Evolutionary conservation across 2,113 vertebrate species (phyloP).

Genomic region (Microcebus ravelobensis): DNA sequence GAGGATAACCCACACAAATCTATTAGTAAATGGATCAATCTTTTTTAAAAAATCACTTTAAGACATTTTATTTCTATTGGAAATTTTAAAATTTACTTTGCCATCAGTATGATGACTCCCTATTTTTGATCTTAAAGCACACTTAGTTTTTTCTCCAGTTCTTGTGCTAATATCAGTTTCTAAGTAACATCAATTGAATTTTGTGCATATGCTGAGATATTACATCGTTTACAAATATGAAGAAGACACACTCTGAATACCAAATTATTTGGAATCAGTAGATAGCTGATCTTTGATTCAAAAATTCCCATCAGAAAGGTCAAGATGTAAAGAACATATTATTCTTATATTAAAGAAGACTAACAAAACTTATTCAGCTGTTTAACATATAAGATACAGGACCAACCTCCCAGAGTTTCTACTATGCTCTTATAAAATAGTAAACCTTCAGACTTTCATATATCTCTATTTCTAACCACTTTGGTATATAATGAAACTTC

Average conservation of each 20-base stretch:
- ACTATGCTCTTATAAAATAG: background rate
- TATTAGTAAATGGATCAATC: slow-evolving; percentile 2
- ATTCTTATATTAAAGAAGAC: background rate
- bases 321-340: background rate
- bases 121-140: background rate
- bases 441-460: background rate
- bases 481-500: background rate
- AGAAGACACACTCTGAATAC: background rate
- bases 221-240: background rate
- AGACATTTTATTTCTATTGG: slow-evolving; percentile 38
- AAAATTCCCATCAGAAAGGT: slow-evolving; percentile 8
- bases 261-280: background rate
- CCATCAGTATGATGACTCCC: background rate
- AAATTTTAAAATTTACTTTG: slow-evolving; percentile 8
- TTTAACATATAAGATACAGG: background rate
- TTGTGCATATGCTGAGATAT: background rate
- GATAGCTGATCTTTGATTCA: background rate
- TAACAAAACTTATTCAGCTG: background rate
- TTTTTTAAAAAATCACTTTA: background rate
- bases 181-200: background rate
- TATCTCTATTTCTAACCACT: background rate
- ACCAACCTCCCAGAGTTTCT: background rate
- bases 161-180: background rate
- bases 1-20: slow-evolving; percentile 34
- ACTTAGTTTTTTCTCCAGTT: background rate